Percentiles rank a stretch among this genome's conserved stretches.
Conservation (phyloP, 2,113 vertebrate species). For the Larimichthys polyactis region DNA sequence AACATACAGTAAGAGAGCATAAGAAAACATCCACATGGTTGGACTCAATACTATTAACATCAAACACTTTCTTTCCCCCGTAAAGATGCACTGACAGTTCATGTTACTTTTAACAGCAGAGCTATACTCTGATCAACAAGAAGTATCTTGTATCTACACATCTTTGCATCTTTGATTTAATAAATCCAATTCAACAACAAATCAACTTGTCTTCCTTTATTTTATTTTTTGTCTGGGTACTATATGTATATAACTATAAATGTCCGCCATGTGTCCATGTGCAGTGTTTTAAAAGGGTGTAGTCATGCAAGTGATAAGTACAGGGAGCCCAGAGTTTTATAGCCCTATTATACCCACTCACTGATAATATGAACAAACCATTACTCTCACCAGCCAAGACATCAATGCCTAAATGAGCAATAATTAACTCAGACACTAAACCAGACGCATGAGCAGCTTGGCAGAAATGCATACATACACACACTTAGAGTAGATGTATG, state of each 20-base stretch:
- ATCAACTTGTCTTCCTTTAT: background rate
- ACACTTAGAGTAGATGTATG: background rate
- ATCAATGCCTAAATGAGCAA: conserved; percentile 77
- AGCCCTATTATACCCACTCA: conserved; percentile 71
- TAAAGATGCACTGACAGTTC: background rate
- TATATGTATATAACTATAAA: background rate
- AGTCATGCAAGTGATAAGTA: conserved; percentile 63
- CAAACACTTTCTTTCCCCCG: background rate
- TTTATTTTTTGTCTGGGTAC: background rate
- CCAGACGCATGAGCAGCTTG: conserved; percentile 48
- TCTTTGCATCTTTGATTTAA: too few relatives aligned
- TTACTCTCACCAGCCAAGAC: conserved; percentile 71
- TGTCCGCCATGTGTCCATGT: conserved; percentile 18
- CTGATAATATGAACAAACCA: conserved; percentile 76
- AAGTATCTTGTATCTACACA: background rate
- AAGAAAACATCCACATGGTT: conserved; percentile 35
- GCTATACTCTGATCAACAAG: background rate
- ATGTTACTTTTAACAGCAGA: background rate
- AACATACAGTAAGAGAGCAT: conserved; percentile 40
- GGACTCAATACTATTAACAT: background rate
- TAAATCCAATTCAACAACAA: too few relatives aligned
- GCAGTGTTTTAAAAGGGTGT: conserved; percentile 28
- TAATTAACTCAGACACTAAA: conserved; percentile 75
- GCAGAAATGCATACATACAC: conserved; percentile 2
- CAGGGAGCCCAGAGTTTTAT: conserved; percentile 63